A percentile compares a stretch with the other conserved stretches of the same genome.
Conservation (phyloP, 2,888 invertebrate species). For the Drosophila parthenogenetica region DNA sequence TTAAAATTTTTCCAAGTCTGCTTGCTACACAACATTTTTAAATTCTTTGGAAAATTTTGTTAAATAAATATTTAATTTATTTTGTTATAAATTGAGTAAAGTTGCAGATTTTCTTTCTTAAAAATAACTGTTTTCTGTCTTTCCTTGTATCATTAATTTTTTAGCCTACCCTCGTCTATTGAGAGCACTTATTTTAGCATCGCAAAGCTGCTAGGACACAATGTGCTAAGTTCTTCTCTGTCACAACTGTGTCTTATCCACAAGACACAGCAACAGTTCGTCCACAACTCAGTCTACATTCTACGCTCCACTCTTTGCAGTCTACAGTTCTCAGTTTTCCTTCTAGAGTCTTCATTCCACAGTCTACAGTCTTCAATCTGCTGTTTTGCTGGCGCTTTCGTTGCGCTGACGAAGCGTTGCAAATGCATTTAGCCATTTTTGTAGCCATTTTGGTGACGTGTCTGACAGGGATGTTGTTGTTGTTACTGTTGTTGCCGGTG, state of each 20-base stretch:
- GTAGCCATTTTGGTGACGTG: conserved; percentile 68
- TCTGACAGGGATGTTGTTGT: conserved; percentile 51
- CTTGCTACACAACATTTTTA: no score
- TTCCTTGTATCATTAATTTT: neutral
- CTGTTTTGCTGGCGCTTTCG: conserved; percentile 42
- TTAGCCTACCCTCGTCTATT: neutral
- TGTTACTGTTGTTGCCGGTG: conserved; percentile 33
- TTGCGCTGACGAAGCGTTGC: conserved; percentile 59
- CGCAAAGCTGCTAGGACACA: conserved; percentile 1
- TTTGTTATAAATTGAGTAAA: no score
- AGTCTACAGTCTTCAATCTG: conserved; percentile 8
- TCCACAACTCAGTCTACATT: conserved; percentile 1
- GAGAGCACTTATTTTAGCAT: conserved; percentile 12
- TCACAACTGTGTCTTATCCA: conserved; percentile 17
- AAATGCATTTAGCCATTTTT: conserved; percentile 70
- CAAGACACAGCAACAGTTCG: conserved; percentile 14
- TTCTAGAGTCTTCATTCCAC: neutral
- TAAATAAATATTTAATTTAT: no score
- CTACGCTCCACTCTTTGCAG: neutral
- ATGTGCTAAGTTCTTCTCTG: conserved; percentile 2
- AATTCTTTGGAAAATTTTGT: no score
- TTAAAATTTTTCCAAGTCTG: no score
- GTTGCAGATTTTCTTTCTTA: no score
- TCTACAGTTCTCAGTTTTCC: neutral
- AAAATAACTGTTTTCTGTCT: no score